Evolutionary conservation across 2,113 vertebrate species (phyloP).

Genomic region (Urocitellus parryii): DNA sequence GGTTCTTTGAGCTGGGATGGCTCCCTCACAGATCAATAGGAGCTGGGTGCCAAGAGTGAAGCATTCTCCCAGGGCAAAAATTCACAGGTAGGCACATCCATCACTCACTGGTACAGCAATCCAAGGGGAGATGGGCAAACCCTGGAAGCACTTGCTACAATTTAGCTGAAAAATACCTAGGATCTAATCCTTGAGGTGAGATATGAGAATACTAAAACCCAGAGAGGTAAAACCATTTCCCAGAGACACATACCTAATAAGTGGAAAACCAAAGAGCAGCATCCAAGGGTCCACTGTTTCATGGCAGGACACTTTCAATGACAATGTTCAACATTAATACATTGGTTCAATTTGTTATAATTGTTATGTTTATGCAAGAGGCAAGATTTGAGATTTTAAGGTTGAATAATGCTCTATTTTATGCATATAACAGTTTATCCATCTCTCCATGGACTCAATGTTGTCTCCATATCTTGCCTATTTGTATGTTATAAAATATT

Average conservation of each 20-base stretch:
- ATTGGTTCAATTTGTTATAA: neutral
- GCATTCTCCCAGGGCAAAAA: neutral
- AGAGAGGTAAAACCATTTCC: neutral
- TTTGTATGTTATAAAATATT: neutral
- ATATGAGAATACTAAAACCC: neutral
- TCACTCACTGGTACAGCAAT: too few species aligned
- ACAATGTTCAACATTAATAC: neutral
- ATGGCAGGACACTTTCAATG: neutral
- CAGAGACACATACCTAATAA: neutral
- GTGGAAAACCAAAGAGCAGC: neutral
- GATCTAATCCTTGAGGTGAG: neutral
- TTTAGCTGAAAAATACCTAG: neutral
- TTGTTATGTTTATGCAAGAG: neutral
- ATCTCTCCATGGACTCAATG: neutral
- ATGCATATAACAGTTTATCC: neutral
- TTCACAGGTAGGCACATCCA: neutral
- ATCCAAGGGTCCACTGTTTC: neutral
- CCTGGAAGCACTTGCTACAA: neutral
- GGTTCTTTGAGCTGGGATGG: neutral
- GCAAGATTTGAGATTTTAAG: neutral
- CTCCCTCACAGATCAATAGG: neutral
- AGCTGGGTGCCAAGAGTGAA: neutral
- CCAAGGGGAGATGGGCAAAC: neutral
- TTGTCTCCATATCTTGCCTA: neutral
- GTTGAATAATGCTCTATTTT: neutral